These are phyloP conservation scores for Rotaria magnacalcarata DNA, from an alignment of 2,888 invertebrate species.

Conservation along the genomic window DNA sequence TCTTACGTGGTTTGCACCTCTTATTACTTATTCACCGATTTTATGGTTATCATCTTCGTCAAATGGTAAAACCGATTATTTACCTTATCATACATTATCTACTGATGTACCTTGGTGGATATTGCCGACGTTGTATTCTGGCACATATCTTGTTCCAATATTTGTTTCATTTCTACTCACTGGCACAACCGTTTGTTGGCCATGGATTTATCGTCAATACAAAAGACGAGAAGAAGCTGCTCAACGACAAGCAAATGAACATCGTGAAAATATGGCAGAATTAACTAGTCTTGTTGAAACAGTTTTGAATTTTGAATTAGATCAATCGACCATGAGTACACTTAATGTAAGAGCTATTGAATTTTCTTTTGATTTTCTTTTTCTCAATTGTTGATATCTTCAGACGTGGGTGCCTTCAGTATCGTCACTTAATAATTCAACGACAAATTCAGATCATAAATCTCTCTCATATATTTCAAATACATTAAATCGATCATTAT, in stretches of 20 bases:
- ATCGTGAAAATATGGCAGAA: constrained; percentile 7
- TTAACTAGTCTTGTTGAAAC: not conserved
- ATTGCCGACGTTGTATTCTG: not conserved
- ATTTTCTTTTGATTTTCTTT: not conserved
- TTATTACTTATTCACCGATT: constrained; percentile 2
- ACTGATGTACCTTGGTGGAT: not conserved
- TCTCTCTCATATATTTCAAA: not conserved
- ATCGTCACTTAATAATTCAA: not conserved
- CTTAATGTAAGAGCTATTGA: not conserved
- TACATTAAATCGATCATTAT: not conserved
- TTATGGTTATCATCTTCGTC: not conserved
- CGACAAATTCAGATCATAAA: constrained; percentile 40
- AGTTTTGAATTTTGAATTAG: not conserved
- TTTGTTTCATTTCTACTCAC: not conserved
- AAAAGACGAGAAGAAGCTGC: not conserved
- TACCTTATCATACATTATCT: not conserved
- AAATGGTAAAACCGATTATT: not conserved
- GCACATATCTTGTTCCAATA: not conserved
- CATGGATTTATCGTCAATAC: not conserved
- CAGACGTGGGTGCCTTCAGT: not conserved
- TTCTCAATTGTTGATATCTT: not conserved
- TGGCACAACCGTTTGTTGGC: not conserved
- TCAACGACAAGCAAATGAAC: not conserved
- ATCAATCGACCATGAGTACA: not conserved
- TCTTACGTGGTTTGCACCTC: constrained; percentile 17